Evolutionary conservation across 2,888 invertebrate species (phyloP).

Genomic region (Xylophagus ater): DNA sequence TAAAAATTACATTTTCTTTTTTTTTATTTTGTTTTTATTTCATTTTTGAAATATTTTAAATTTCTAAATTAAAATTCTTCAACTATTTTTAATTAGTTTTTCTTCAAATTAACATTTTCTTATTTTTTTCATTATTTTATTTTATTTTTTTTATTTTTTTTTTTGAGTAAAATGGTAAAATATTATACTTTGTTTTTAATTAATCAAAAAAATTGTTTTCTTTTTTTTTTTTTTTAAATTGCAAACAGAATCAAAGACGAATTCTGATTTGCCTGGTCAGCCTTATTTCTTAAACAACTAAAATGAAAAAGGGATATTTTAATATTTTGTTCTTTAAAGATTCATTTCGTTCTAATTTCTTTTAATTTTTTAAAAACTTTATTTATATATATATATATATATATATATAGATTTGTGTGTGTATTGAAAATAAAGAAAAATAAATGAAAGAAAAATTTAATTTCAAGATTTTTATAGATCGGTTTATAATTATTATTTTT

Average conservation of each 20-base stretch:
- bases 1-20: slow-evolving; percentile 14
- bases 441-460: too few relatives aligned
- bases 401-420: too few relatives aligned
- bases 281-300: slow-evolving; percentile 2
- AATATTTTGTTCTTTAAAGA: too few relatives aligned
- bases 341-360: neutral
- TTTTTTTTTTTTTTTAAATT: slow-evolving; percentile 8
- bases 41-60: slow-evolving; percentile 16
- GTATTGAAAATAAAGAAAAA: too few relatives aligned
- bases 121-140: slow-evolving; percentile 7
- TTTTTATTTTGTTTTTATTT: slow-evolving; percentile 18
- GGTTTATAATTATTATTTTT: too few relatives aligned
- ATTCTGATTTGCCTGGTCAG: slow-evolving; percentile 1
- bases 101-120: slow-evolving; percentile 4
- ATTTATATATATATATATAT: too few relatives aligned
- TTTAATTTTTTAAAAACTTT: neutral
- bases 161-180: slow-evolving; percentile 19
- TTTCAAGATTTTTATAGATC: too few relatives aligned
- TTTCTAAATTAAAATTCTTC: slow-evolving; percentile 12
- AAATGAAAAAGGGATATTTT: too few relatives aligned
- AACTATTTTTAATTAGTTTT: slow-evolving; percentile 1
- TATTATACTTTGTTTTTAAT: slow-evolving; percentile 15
- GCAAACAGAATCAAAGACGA: slow-evolving; percentile 9
- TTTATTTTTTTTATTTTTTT: slow-evolving; percentile 5
- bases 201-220: slow-evolving; percentile 17